phyloP scores from a whole-genome alignment of 2,888 invertebrate genomes.

The Cerceris ruficornis region DNA sequence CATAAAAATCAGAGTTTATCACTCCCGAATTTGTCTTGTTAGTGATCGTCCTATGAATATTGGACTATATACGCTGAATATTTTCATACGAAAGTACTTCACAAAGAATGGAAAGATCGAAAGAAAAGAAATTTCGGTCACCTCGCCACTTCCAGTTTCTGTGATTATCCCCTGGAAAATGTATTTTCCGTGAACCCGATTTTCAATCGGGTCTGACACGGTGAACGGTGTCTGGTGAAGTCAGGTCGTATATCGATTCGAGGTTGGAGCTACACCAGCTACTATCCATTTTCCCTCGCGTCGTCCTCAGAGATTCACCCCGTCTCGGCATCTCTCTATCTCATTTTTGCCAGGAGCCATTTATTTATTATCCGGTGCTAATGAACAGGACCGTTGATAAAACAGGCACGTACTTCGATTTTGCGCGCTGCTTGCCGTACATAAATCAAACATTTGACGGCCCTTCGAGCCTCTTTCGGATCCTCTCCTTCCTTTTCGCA shows the following conservation, averaged over 20 bases:
- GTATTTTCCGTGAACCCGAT: conserved; percentile 23
- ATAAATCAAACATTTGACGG: conserved; percentile 68
- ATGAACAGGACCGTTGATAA: conserved; percentile 56
- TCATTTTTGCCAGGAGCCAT: conserved; percentile 18
- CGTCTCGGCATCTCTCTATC: conserved; percentile 28
- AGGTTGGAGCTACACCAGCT: conserved; percentile 15
- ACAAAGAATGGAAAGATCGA: background rate
- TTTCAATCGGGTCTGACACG: conserved; percentile 35
- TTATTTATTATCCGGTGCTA: conserved; percentile 48
- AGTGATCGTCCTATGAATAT: no score
- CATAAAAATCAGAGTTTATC: no score
- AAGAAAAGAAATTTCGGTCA: conserved; percentile 11
- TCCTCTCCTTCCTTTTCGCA: conserved; percentile 12
- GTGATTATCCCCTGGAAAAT: conserved; percentile 25
- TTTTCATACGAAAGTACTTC: background rate
- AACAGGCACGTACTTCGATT: conserved; percentile 34
- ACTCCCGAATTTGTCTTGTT: no score
- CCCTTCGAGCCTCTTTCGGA: conserved; percentile 38
- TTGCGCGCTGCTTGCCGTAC: conserved; percentile 39
- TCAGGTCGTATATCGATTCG: conserved; percentile 43
- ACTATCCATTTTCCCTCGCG: conserved; percentile 57
- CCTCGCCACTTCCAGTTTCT: conserved; percentile 11
- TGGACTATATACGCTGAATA: no score
- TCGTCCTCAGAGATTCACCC: conserved; percentile 30
- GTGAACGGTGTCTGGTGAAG: conserved; percentile 23